These are phyloP conservation scores for Cancer borealis DNA, from an alignment of 2,888 invertebrate species.

Conservation along the genomic window DNA sequence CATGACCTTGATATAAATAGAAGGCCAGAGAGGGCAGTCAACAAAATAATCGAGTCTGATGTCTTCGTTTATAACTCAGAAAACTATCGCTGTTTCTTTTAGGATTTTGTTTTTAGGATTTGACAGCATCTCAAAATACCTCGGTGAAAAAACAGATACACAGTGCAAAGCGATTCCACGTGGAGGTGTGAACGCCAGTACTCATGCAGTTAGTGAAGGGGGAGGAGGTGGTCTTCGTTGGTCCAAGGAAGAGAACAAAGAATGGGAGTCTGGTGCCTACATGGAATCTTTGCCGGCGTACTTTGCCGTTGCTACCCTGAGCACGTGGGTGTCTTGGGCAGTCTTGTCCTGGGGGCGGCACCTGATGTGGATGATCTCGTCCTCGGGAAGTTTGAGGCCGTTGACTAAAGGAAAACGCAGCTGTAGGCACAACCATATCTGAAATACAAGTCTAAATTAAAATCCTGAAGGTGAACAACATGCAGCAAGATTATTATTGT, in stretches of 20 bases:
- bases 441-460: not conserved
- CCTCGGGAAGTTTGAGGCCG: slow-evolving; percentile 79
- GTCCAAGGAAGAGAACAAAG: slow-evolving; percentile 51
- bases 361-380: slow-evolving; percentile 79
- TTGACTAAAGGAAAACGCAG: slow-evolving; percentile 79
- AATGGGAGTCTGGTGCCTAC: slow-evolving; percentile 73
- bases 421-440: slow-evolving; percentile 79
- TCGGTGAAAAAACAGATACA: not conserved
- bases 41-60: not conserved
- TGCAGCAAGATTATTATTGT: not conserved
- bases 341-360: slow-evolving; percentile 79
- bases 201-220: slow-evolving; percentile 49
- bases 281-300: slow-evolving; percentile 75
- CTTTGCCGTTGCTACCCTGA: slow-evolving; percentile 74
- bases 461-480: not conserved
- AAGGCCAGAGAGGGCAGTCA: not conserved
- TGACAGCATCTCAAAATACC: not conserved
- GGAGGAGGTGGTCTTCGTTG: not conserved
- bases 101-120: not conserved
- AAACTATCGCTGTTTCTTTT: not conserved
- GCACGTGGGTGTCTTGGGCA: slow-evolving; percentile 73
- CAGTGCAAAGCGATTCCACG: not conserved
- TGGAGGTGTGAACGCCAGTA: not conserved
- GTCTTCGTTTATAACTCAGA: not conserved
- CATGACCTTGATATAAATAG: not conserved